Evolutionary conservation across 2,888 invertebrate species (phyloP).

Genomic region (Caenorhabditis imperialis): DNA sequence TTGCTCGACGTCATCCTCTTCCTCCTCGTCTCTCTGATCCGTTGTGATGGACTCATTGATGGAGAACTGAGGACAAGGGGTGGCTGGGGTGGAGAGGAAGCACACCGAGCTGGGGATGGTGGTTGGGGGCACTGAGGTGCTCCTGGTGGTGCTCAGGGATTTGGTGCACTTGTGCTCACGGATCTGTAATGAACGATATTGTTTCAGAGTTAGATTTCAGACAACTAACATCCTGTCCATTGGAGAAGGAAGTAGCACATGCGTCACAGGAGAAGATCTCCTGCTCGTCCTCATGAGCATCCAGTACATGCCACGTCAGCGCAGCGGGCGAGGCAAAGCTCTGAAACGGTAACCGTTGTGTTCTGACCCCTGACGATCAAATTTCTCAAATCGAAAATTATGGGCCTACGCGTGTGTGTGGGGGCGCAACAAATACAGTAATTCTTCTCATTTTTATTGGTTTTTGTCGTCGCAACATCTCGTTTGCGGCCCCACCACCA

Average conservation of each 20-base stretch:
- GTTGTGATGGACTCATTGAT: conserved; percentile 46
- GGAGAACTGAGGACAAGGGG: conserved; percentile 46
- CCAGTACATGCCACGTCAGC: conserved; percentile 65
- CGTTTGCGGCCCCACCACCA: conserved; percentile 21
- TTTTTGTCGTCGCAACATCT: conserved; percentile 60
- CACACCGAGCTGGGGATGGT: conserved; percentile 20
- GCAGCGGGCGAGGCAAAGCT: conserved; percentile 57
- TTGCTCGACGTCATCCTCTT: conserved; percentile 26
- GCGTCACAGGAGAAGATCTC: conserved; percentile 58
- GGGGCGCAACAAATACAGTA: conserved; percentile 52
- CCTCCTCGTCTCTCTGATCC: conserved; percentile 31
- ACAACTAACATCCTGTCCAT: conserved; percentile 59
- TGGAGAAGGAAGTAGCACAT: conserved; percentile 56
- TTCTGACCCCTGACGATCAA: not conserved
- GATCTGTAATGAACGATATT: conserved; percentile 36
- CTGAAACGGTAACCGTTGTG: conserved; percentile 42
- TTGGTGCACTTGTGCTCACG: conserved; percentile 53
- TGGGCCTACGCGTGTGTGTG: conserved; percentile 11
- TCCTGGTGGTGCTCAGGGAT: conserved; percentile 2
- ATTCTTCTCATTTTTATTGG: conserved; percentile 62
- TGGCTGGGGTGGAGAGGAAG: conserved; percentile 35
- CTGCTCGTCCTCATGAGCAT: conserved; percentile 59
- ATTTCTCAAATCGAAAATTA: conserved; percentile 45
- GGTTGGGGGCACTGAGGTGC: conserved; percentile 34
- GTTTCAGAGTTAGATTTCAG: not conserved